Evolutionary conservation across 2,888 invertebrate genomes (phyloP), one percentile per base, ranked within the genome.

Genomic region (Lepidocyrtinus sp.): DNA sequence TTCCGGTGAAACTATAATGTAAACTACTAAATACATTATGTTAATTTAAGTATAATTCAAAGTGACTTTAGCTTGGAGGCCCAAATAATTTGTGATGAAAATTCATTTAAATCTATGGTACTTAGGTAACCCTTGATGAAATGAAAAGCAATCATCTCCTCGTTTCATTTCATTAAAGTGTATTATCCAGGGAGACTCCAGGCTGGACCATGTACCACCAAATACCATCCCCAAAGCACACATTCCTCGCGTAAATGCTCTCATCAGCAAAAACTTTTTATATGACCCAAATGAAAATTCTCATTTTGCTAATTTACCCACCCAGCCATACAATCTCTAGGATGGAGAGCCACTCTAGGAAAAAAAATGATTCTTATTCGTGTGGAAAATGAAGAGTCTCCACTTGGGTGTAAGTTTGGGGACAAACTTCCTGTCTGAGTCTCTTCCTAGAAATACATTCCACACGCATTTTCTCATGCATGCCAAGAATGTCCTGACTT

Each of bases 381-480:
- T 17, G 69, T 55, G 24, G 69, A 69, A 50, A 69, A 69, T 69
- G 50, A 69, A 19, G 45, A 36, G 36, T 36, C 24, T 25, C 1
- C 12, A 22, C 22, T 62, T 5, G 17, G 24, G 7, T 27, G 9
- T 36, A 27, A 65, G 22, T 65, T 65, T 65, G n/a, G n/a, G 21
- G 9, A 63, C 24, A 63, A 17, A 63, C 12, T 25, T 21, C 25
- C n/a, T 63, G 25, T 25, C 22, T 25, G 12, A 25, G 2, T 65
- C 19, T 27, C 3, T 7, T 36, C 1, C 22, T 21, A 67, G 46
- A 36, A 46, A 22, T 21, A 67, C n/a, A 36, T 5, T 7, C 36
- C 12, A 36, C 36, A 7, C 5, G 12, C 12, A 36, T 36, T 36
- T 36, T 36, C n/a, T n/a, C n/a, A n/a, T 36, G 36, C 36, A 36